Evolutionary conservation across 1,140 invertebrate species (phyloP).

Genomic region (Eumaeus atala): DNA sequence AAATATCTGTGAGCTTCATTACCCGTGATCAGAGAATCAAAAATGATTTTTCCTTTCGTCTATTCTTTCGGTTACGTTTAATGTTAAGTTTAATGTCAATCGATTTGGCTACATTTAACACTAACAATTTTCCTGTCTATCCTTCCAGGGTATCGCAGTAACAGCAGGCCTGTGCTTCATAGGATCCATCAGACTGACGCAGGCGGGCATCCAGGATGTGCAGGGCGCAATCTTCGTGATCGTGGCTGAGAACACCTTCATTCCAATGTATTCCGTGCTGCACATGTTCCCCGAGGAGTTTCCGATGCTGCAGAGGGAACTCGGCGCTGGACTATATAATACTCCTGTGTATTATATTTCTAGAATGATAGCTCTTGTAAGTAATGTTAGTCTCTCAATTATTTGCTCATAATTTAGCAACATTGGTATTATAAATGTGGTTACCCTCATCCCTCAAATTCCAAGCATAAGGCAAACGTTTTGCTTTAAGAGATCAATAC

Average conservation of each 20-base stretch:
- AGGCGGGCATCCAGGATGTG: slow-evolving; percentile 86
- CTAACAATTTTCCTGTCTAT: background rate
- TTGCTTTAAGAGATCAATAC: too few relatives aligned
- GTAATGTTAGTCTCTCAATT: slow-evolving; percentile 25
- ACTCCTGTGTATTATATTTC: slow-evolving; percentile 84
- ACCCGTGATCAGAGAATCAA: too few relatives aligned
- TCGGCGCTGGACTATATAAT: slow-evolving; percentile 84
- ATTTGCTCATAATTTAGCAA: slow-evolving; percentile 2
- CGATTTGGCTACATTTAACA: background rate
- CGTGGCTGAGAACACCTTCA: slow-evolving; percentile 90
- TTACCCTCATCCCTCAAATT: too few relatives aligned
- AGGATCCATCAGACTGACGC: slow-evolving; percentile 79
- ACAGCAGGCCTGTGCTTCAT: slow-evolving; percentile 86
- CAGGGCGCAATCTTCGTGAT: slow-evolving; percentile 89
- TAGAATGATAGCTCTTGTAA: slow-evolving; percentile 84
- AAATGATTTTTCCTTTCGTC: too few relatives aligned
- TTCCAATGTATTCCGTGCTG: slow-evolving; percentile 89
- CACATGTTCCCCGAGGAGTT: slow-evolving; percentile 85
- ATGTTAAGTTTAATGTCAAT: background rate
- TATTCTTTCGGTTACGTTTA: too few relatives aligned
- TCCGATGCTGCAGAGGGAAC: slow-evolving; percentile 85
- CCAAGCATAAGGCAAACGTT: too few relatives aligned
- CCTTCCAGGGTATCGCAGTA: slow-evolving; percentile 79
- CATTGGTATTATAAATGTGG: too few relatives aligned
- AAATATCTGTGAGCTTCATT: too few relatives aligned